These are phyloP conservation scores for Torymus auratus DNA, from an alignment of 2,888 invertebrate genomes.

Conservation along the genomic window DNA sequence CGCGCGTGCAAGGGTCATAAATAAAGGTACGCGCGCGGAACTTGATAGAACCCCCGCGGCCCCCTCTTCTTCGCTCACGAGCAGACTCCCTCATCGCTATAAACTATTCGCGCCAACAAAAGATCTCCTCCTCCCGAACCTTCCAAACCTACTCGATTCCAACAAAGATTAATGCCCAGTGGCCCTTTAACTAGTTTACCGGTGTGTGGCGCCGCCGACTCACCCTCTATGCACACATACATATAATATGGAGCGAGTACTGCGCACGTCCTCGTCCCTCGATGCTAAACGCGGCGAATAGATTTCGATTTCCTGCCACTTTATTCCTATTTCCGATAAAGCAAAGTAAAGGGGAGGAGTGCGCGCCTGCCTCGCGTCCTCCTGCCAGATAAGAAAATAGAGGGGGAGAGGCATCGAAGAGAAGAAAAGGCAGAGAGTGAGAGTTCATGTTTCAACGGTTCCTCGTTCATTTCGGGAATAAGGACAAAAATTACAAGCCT, in stretches of 20 bases:
- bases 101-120: conserved; percentile 41
- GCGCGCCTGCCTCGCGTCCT: neutral
- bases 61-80: neutral
- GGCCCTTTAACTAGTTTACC: conserved; percentile 48
- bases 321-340: conserved; percentile 63
- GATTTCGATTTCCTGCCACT: conserved; percentile 62
- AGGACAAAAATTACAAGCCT: conserved; percentile 69
- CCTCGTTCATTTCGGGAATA: conserved; percentile 68
- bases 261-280: conserved; percentile 9
- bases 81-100: conserved; percentile 30
- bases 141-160: conserved; percentile 28
- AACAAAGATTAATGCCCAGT: conserved; percentile 49
- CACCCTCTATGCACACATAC: conserved; percentile 49
- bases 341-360: conserved; percentile 60
- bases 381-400: conserved; percentile 44
- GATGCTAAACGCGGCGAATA: conserved; percentile 36
- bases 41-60: conserved; percentile 29
- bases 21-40: conserved; percentile 27
- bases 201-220: conserved; percentile 4
- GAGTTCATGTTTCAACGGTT: conserved; percentile 54
- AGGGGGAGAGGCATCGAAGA: neutral
- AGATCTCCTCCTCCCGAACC: conserved; percentile 37
- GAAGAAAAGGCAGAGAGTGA: conserved; percentile 32
- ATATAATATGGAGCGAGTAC: conserved; percentile 22
- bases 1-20: conserved; percentile 12